Evolutionary conservation across 2,888 invertebrate species (phyloP), one percentile per base, ranked within the genome.

Genomic region (Antheraea yamamai): DNA sequence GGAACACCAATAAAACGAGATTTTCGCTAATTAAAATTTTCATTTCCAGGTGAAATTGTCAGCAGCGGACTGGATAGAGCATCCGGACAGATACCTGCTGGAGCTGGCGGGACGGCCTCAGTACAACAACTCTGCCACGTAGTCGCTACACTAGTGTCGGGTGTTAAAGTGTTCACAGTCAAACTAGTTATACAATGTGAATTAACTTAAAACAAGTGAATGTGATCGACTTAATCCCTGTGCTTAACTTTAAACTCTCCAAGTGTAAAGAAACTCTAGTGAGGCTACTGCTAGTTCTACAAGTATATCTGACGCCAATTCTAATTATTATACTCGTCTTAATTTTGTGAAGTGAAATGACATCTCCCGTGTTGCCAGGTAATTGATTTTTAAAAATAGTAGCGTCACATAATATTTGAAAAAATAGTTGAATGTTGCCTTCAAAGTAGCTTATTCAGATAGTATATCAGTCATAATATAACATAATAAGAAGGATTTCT

Each of bases 51-150:
- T 99, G 14, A 98, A 98, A 88, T 90, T 98, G 77, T 97, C 97
- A 23, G 97, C 98, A 0, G 96, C 97, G 30, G 98, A 99, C 88
- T 99, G 99, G 99, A 96, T 98, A 87, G 98, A 99, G 88, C 98
- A 99, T 94, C 99, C 99, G 0, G 99, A 99, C 95, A 96, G 98
- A 76, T 98, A 98, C 89, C 95, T 99, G 73, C 93, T 99, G 78
- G 98, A 98, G 90, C 94, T 98, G 86, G 98, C 98, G 3, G 98
- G 98, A 20, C 95, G 98, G 47, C 96, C 97, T 75, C 97, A 97
- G 85, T 98, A 98, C 91, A 97, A 97, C 91, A 97, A 96, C 90
- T 96, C 96, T 6, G 95, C 96, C 85, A 96, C 93, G 86, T 95
- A 95, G 88, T 81, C 72, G 68, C 10, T 61, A 70, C 74, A 74